Percentiles rank a stretch among this genome's conserved stretches.
phyloP scores from a whole-genome alignment of 2,888 invertebrate genomes.

The Drosophila antonietae region DNA sequence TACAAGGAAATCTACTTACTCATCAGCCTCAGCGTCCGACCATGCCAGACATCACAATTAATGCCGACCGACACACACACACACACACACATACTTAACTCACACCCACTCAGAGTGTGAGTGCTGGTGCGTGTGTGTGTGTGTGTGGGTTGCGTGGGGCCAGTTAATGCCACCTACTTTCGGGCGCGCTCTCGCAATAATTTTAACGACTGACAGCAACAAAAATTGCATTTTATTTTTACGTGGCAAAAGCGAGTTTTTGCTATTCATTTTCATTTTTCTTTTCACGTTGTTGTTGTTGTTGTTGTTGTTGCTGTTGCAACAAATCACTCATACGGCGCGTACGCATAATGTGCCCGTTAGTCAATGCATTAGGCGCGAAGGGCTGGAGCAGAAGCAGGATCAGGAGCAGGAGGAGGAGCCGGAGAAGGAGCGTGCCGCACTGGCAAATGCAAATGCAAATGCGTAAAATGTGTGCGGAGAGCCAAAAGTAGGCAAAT shows the following conservation, averaged over 20 bases:
- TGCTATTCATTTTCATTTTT: conserved; percentile 33
- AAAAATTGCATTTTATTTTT: conserved; percentile 81
- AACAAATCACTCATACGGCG: conserved; percentile 49
- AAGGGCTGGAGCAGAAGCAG: neutral
- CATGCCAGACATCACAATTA: conserved; percentile 80
- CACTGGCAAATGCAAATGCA: conserved; percentile 1
- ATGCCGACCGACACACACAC: conserved; percentile 60
- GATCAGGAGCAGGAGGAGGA: too few relatives aligned
- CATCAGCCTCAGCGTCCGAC: conserved; percentile 59
- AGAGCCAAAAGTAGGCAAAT: conserved; percentile 35
- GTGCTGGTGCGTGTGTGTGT: neutral
- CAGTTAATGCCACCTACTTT: conserved; percentile 77
- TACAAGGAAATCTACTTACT: conserved; percentile 81
- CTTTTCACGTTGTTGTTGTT: conserved; percentile 13
- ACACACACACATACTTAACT: conserved; percentile 26
- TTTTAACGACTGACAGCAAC: conserved; percentile 71
- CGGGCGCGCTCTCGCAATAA: conserved; percentile 59
- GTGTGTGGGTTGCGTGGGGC: conserved; percentile 5
- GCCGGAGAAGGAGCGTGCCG: neutral
- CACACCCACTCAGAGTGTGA: conserved; percentile 19
- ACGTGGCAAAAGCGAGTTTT: conserved; percentile 43
- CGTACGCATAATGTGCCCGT: conserved; percentile 65
- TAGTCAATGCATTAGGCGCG: conserved; percentile 76
- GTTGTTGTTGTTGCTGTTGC: conserved; percentile 20
- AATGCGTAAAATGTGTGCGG: conserved; percentile 21